Evolutionary conservation across 2,888 invertebrate species (phyloP), one percentile per base, ranked within the genome.

Genomic region (Dryomyza anilis): DNA sequence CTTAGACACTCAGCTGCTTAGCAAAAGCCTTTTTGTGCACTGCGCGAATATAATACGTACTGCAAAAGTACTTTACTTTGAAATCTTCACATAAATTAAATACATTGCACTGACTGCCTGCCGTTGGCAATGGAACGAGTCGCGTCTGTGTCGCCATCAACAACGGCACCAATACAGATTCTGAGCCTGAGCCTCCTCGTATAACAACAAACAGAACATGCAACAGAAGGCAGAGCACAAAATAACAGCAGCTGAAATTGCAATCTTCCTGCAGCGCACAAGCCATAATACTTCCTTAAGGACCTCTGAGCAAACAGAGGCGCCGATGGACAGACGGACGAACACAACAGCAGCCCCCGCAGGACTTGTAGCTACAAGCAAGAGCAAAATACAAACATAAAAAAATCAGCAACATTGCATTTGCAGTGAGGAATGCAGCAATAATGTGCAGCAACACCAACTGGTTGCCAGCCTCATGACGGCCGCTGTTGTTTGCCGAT

Each of bases 191-290:
- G n/a, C n/a, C n/a, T n/a, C n/a, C n/a, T n/a, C n/a, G n/a, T n/a
- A n/a, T 19, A 52, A 0, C 5, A 29, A 29, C 12, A 29, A 12
- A 29, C 33, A 19, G 1, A 16, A 21, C 8, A 8, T 8, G 12
- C 53, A 53, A 19, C 33, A 53, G 23, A 7, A 21, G 39, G 8
- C 6, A 19, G 3, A 19, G 19, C 16, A 46, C 46, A 46, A 19
- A 2, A 16, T 29, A 43, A 7, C 36, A 39, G 2, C 55, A 55
- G 36, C 59, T 48, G 25, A 36, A 59, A 33, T 23, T 21, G 23
- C 59, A 59, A 39, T 50, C 27, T 56, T 56, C 56, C 55, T 8
- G 55, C 55, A 36, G 53, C 30, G 12, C 50, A 56, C 56, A 56
- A 25, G 56, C 39, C 56, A 36, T 56, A 43, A 56, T 56, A 25